Conservation (phyloP, 2,797 vertebrate species). For the Schizothorax lantsangensis region DNA sequence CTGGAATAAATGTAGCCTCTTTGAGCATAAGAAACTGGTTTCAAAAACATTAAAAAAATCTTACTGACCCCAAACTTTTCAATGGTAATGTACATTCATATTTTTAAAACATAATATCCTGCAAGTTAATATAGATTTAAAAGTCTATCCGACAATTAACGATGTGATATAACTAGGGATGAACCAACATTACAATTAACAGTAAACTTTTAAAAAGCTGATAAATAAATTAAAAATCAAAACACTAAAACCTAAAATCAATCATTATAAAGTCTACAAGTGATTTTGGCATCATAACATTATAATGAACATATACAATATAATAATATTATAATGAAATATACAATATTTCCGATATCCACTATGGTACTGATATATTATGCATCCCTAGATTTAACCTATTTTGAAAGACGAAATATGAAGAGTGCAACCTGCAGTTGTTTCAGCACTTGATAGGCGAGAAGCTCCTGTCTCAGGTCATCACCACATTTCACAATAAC, state of each 20-base stretch:
- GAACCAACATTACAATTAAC: not conserved
- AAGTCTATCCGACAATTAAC: not conserved
- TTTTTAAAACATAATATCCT: not conserved
- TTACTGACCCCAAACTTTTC: not conserved
- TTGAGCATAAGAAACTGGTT: not conserved
- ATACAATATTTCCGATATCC: not conserved
- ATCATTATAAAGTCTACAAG: not conserved
- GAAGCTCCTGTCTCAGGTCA: constrained; percentile 92
- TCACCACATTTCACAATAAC: constrained; percentile 98
- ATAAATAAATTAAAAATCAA: not conserved
- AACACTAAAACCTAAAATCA: not conserved
- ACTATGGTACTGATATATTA: not conserved
- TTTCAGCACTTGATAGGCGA: constrained; percentile 93
- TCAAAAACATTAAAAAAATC: not conserved
- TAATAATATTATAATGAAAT: too few relatives aligned
- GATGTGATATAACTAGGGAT: not conserved
- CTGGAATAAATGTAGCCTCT: not conserved
- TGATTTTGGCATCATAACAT: not conserved
- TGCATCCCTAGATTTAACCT: not conserved
- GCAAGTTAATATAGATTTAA: not conserved
- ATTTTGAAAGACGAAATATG: not conserved
- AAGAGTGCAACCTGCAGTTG: constrained; percentile 86
- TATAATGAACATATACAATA: not conserved
- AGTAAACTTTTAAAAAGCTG: not conserved
- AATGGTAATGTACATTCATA: not conserved